Percentiles rank a stretch among this genome's conserved stretches.
phyloP scores from a whole-genome alignment of 2,797 vertebrate genomes.

The Threskiornis aethiopicus region DNA sequence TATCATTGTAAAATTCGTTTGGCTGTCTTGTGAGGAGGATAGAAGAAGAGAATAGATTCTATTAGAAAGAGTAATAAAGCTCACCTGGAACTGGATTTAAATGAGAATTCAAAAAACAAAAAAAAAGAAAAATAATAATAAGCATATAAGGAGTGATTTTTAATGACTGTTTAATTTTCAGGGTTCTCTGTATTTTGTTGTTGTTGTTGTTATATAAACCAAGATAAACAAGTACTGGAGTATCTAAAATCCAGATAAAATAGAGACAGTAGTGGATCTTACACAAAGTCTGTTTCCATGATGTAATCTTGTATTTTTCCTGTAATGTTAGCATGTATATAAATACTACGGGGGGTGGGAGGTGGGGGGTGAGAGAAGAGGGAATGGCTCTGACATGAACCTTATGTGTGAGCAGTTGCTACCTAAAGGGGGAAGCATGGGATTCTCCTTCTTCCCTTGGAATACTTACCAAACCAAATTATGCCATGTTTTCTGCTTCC shows the following conservation, averaged over 20 bases:
- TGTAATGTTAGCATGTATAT: background rate
- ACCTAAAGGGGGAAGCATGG: background rate
- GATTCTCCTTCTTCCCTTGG: background rate
- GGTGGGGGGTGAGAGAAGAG: background rate
- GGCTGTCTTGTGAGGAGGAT: background rate
- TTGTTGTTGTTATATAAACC: background rate
- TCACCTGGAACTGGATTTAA: background rate
- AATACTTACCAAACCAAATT: background rate
- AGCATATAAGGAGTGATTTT: background rate
- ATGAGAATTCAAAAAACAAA: background rate
- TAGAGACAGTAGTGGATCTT: background rate
- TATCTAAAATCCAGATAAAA: background rate
- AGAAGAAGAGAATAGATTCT: background rate
- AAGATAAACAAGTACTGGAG: background rate
- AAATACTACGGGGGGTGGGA: background rate
- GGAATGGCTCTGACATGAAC: background rate
- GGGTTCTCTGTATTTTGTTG: background rate
- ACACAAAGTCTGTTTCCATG: background rate
- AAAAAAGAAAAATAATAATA: background rate
- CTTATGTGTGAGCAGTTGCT: background rate
- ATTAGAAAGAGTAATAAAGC: background rate
- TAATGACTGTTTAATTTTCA: background rate
- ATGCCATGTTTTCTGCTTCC: accelerated
- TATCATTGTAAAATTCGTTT: background rate
- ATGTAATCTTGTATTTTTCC: background rate